Conservation (phyloP, 2,888 invertebrate genomes). For the Colletes collaris region DNA sequence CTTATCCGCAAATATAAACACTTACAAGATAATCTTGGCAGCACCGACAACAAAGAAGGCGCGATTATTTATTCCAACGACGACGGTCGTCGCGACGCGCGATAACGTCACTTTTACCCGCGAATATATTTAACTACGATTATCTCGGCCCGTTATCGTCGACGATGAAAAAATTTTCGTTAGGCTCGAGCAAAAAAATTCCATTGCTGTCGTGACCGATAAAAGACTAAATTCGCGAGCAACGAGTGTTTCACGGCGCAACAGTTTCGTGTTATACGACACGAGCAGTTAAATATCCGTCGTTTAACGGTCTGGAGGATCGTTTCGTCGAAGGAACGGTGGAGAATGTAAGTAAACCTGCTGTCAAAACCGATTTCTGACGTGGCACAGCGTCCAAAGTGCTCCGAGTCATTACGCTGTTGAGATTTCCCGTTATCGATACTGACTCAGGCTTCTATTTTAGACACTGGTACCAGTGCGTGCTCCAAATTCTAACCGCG, state of each 20-base stretch:
- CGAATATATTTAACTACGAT: background rate
- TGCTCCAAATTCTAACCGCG: background rate
- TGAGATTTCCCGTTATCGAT: constrained; percentile 34
- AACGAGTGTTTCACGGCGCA: background rate
- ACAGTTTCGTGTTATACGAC: constrained; percentile 10
- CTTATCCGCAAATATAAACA: constrained; percentile 12
- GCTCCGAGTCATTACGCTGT: constrained; percentile 7
- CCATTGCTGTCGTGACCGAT: background rate
- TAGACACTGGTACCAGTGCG: background rate
- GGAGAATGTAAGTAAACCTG: constrained; percentile 41
- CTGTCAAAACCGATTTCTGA: constrained; percentile 44
- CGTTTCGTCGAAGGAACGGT: constrained; percentile 34
- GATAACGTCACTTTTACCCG: constrained; percentile 34
- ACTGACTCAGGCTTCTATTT: constrained; percentile 9
- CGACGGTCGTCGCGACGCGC: background rate
- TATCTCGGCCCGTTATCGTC: constrained; percentile 13
- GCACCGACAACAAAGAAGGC: background rate
- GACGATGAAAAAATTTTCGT: background rate
- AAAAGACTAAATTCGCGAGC: background rate
- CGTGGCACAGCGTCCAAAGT: constrained; percentile 23
- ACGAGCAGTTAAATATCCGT: constrained; percentile 52
- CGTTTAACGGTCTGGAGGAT: background rate
- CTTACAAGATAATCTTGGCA: background rate
- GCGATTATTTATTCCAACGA: constrained; percentile 19
- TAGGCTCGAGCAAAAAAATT: constrained; percentile 4